Evolutionary conservation across 2,113 vertebrate genomes (phyloP), one percentile per base, ranked within the genome.

Genomic region (Tympanuchus pallidicinctus): DNA sequence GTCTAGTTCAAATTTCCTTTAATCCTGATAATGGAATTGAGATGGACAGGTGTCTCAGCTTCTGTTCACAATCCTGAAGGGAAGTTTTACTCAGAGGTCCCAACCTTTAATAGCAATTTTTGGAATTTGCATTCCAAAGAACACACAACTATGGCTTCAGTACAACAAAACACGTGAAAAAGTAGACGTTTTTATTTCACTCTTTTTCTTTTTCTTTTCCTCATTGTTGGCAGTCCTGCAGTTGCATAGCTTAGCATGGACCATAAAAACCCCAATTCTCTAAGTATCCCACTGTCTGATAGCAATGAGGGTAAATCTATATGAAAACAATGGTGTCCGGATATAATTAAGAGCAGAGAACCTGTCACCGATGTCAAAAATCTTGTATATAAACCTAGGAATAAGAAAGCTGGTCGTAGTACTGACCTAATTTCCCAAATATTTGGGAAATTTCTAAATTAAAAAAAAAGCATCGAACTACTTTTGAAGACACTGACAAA

Each of bases 151-250:
- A 2, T 11, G 13, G 34, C 24, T 73, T 83, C 45, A 22, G 15
- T 40, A 47, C 14, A 69, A n/a, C 28, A 57, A 54, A 75, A 66
- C 7, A 34, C 3, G 11, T 25, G 17, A 19, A 48, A 66, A 42
- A 10, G 25, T 6, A 50, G 32, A 3, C 5, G 6, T 13, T 38
- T 57, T 59, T 36, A 32, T 16, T 4, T 1, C 0, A 10, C 17
- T 45, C 2, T 42, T 36, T 19, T 43, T 36, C 17, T 43, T 5
- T 4, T 59, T 65, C 7, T 54, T 69, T 57, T 6, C 12, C 34
- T 69, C 17, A 64, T 77, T 56, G 40, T 4, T 50, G 48, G 28
- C 48, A 42, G 43, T 24, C 21, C 59, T 70, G 70, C 21, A 81
- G 65, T 36, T 38, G 25, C 20, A 63, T 5, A 70, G 34, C 59